Conservation (phyloP, 2,797 vertebrate species). For the Chaenodraco wilsoni region DNA sequence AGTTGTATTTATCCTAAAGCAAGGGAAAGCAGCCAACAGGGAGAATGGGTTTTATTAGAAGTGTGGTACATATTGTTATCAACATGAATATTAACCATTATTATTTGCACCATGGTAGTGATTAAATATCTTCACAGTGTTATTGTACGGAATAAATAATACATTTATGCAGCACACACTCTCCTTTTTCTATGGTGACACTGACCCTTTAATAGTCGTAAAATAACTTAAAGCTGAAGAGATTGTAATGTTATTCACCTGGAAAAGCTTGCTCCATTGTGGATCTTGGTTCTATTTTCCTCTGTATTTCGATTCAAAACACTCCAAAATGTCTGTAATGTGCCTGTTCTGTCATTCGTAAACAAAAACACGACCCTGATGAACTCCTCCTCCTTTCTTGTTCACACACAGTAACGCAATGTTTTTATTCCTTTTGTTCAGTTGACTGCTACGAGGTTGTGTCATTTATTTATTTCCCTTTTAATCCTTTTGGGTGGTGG, state of each 20-base stretch:
- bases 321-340: conserved; percentile 38
- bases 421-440: conserved; percentile 18
- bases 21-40: not conserved
- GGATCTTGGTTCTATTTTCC: conserved; percentile 21
- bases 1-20: conserved; percentile 22
- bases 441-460: conserved; percentile 15
- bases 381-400: conserved; percentile 28
- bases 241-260: conserved; percentile 28
- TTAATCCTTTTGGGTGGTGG: conserved; percentile 17
- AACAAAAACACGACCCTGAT: conserved; percentile 46
- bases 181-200: conserved; percentile 23
- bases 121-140: conserved; percentile 6
- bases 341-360: conserved; percentile 42
- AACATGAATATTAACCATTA: not conserved
- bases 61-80: not conserved
- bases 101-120: not conserved
- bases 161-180: conserved; percentile 12
- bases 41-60: conserved; percentile 11
- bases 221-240: conserved; percentile 7
- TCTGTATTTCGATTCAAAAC: conserved; percentile 29
- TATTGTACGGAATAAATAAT: not conserved
- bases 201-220: conserved; percentile 30
- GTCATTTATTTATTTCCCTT: conserved; percentile 36
- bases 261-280: conserved; percentile 27
- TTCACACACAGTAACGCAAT: not conserved